These are phyloP conservation scores for Itoplectis maculator DNA, from an alignment of 2,888 invertebrate species.

Conservation along the genomic window DNA sequence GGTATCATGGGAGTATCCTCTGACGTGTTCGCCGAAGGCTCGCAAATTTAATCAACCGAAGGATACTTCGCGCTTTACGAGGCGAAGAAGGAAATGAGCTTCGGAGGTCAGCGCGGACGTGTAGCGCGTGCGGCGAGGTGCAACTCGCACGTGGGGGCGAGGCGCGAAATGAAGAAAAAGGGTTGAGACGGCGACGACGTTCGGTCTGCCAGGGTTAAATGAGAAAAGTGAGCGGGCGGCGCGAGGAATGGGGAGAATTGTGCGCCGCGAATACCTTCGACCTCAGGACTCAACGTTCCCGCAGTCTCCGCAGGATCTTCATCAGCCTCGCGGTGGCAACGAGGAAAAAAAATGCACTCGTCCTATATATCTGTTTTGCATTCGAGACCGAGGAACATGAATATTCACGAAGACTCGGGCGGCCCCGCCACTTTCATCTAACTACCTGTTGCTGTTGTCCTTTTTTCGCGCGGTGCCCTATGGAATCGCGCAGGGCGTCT, in stretches of 20 bases:
- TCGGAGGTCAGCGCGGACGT: slow-evolving; percentile 22
- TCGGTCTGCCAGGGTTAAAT: slow-evolving; percentile 62
- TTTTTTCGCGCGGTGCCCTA: not conserved
- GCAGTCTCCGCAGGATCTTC: slow-evolving; percentile 17
- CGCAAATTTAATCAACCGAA: slow-evolving; percentile 46
- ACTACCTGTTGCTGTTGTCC: slow-evolving; percentile 34
- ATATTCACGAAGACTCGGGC: not conserved
- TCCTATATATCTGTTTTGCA: slow-evolving; percentile 3
- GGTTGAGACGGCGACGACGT: slow-evolving; percentile 40
- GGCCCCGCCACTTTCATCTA: not conserved
- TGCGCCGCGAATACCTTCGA: slow-evolving; percentile 35
- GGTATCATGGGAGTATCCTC: not conserved
- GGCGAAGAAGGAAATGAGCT: slow-evolving; percentile 36
- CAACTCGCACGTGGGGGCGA: slow-evolving; percentile 16
- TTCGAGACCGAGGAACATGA: slow-evolving; percentile 32
- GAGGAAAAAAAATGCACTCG: slow-evolving; percentile 17
- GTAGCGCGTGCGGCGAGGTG: slow-evolving; percentile 28
- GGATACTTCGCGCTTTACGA: not conserved
- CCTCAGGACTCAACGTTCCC: not conserved
- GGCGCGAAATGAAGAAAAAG: slow-evolving; percentile 60
- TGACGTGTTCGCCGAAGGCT: not conserved
- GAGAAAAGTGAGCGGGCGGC: slow-evolving; percentile 58
- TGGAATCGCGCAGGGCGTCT: not conserved
- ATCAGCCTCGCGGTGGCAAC: slow-evolving; percentile 21
- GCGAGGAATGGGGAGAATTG: slow-evolving; percentile 57